Evolutionary conservation across 2,888 invertebrate genomes (phyloP).

Genomic region (Drepanosiphum platanoidis): DNA sequence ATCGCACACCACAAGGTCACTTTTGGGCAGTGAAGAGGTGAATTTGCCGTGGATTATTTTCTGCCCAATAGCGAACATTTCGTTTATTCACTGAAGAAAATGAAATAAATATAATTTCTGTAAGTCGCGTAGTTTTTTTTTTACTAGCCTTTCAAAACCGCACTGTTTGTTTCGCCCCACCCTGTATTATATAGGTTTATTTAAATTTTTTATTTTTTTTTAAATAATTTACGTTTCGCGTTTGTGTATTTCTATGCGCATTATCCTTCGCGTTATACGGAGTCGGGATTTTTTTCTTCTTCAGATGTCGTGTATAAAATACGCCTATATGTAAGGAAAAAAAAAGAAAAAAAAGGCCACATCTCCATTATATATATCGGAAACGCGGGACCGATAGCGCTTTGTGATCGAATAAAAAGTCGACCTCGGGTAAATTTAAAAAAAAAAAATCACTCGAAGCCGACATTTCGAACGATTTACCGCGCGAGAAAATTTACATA

Average conservation of each 20-base stretch:
- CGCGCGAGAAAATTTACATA: constrained; percentile 1
- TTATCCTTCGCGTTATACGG: background rate
- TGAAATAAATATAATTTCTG: too few species aligned
- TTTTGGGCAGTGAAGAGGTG: too few species aligned
- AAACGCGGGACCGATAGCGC: background rate
- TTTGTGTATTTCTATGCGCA: background rate
- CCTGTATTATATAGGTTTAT: too few species aligned
- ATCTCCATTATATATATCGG: background rate
- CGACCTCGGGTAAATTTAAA: background rate
- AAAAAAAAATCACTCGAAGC: background rate
- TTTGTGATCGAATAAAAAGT: background rate
- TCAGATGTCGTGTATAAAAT: background rate
- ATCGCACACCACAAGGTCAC: too few species aligned
- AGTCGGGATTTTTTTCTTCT: background rate
- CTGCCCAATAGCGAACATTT: too few species aligned
- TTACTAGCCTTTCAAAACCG: too few species aligned
- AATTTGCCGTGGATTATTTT: too few species aligned
- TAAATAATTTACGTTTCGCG: too few species aligned
- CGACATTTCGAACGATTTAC: constrained; percentile 6
- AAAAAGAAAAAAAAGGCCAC: background rate
- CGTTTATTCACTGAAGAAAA: too few species aligned
- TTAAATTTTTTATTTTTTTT: too few species aligned
- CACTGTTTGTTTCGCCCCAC: too few species aligned
- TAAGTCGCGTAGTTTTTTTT: too few species aligned
- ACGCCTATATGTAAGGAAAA: background rate